phyloP scores from a whole-genome alignment of 2,797 vertebrate genomes.

The Danio jaintianensis region DNA sequence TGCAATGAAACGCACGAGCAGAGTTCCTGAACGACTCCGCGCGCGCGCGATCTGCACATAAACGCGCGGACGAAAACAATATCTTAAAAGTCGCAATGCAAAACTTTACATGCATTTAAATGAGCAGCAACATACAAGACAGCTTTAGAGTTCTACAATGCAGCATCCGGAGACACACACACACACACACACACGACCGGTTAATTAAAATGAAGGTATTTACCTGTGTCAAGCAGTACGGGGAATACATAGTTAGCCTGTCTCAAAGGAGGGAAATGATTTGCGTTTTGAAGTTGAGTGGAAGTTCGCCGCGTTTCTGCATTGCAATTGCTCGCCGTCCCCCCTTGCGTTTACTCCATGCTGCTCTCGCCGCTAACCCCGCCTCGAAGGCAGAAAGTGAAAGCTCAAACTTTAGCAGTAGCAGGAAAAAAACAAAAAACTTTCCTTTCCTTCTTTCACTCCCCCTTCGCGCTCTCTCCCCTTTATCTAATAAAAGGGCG shows the following conservation, averaged over 20 bases:
- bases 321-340: conserved; percentile 77
- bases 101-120: conserved; percentile 65
- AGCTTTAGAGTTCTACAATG: conserved; percentile 54
- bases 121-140: conserved; percentile 58
- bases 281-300: conserved; percentile 78
- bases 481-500: not conserved
- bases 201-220: conserved; percentile 47
- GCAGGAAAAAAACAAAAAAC: conserved; percentile 35
- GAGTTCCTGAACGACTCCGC: conserved; percentile 80
- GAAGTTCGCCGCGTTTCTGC: conserved; percentile 82
- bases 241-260: conserved; percentile 87
- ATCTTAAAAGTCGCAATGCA: conserved; percentile 51
- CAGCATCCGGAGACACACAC: conserved; percentile 40
- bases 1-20: conserved; percentile 83
- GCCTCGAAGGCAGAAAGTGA: conserved; percentile 89
- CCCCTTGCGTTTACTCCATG: conserved; percentile 66
- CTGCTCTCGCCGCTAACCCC: conserved; percentile 72
- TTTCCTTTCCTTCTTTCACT: conserved; percentile 58
- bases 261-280: conserved; percentile 76
- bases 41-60: conserved; percentile 56
- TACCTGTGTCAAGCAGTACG: conserved; percentile 97
- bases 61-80: conserved; percentile 63
- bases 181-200: conserved; percentile 51
- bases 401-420: conserved; percentile 80
- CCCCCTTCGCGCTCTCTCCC: conserved; percentile 54